phyloP scores from a whole-genome alignment of 1,140 invertebrate genomes.

The Cyphomyrmex costatus region DNA sequence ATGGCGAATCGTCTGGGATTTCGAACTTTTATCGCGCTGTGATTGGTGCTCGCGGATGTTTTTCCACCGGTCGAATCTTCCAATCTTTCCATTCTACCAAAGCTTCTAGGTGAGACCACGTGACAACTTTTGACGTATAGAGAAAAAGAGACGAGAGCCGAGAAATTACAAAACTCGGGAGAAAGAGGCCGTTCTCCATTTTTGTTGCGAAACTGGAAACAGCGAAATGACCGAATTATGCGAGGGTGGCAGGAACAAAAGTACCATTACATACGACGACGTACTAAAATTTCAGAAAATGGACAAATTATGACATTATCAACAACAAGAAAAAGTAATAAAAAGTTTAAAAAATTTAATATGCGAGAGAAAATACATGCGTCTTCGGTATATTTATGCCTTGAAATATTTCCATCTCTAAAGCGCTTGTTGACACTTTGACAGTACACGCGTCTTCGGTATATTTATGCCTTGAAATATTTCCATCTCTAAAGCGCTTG shows the following conservation, averaged over 20 bases:
- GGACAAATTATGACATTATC: not conserved
- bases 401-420: not conserved
- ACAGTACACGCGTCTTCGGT: not conserved
- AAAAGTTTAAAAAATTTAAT: conserved; percentile 14
- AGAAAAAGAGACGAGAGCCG: not conserved
- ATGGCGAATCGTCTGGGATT: conserved; percentile 73
- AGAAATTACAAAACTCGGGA: conserved; percentile 38
- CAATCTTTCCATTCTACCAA: conserved; percentile 61
- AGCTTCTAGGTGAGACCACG: conserved; percentile 36
- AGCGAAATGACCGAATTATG: not conserved
- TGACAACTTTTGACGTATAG: conserved; percentile 48
- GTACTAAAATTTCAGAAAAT: not conserved
- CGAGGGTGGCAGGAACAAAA: not conserved
- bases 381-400: not conserved
- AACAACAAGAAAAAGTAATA: not conserved
- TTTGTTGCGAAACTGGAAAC: conserved; percentile 21
- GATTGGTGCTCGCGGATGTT: conserved; percentile 74
- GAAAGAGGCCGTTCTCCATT: conserved; percentile 15
- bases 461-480: not conserved
- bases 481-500: not conserved
- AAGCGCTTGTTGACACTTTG: not conserved
- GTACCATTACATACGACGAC: not conserved
- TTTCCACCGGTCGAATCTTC: conserved; percentile 52
- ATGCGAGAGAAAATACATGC: not conserved
- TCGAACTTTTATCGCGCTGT: conserved; percentile 75